These are phyloP conservation scores for Philypnodon macrostomus DNA, from an alignment of 2,797 vertebrate genomes.

Conservation along the genomic window DNA sequence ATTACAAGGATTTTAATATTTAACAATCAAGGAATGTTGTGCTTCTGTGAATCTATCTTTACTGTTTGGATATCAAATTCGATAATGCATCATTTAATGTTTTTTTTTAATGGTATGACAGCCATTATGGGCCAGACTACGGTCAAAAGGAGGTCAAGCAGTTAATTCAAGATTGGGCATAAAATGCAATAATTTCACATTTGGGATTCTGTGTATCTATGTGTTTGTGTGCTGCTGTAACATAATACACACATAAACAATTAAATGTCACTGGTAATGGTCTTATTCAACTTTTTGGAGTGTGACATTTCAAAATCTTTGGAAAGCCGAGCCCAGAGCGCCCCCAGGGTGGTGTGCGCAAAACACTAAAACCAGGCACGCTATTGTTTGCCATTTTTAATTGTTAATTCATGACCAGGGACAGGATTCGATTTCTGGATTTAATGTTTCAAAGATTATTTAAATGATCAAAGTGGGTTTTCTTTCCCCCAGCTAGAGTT, in stretches of 20 bases:
- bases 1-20: no score
- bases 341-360: conserved; percentile 50
- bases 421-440: conserved; percentile 63
- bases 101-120: not conserved
- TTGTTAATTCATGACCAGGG: conserved; percentile 64
- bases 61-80: conserved; percentile 16
- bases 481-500: conserved; percentile 24
- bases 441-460: conserved; percentile 46
- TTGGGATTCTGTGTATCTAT: conserved; percentile 41
- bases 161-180: conserved; percentile 15
- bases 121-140: conserved; percentile 4
- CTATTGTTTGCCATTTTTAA: conserved; percentile 68
- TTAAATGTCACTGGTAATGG: conserved; percentile 80
- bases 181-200: conserved; percentile 40
- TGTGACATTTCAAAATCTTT: conserved; percentile 80
- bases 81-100: no score
- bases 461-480: conserved; percentile 19
- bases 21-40: no score
- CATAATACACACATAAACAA: conserved; percentile 38
- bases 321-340: conserved; percentile 49
- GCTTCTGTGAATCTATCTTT: conserved; percentile 3
- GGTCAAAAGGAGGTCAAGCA: conserved; percentile 15
- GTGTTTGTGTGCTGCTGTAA: conserved; percentile 35
- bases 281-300: conserved; percentile 68
- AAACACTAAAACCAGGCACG: conserved; percentile 44